These are phyloP conservation scores for Sesamia inferens DNA, from an alignment of 2,888 invertebrate genomes.

Conservation along the genomic window DNA sequence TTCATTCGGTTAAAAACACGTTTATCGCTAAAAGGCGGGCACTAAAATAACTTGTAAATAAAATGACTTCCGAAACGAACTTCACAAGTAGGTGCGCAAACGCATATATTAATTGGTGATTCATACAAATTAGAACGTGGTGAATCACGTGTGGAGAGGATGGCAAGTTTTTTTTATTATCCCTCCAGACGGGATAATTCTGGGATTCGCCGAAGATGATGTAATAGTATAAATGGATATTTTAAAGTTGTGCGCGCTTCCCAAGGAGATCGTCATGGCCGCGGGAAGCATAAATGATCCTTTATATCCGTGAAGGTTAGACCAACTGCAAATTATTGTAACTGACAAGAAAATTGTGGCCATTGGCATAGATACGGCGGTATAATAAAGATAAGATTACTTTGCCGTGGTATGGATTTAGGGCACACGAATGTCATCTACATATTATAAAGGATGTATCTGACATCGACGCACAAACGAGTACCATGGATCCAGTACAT, in stretches of 20 bases:
- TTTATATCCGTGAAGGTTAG: slow-evolving; percentile 58
- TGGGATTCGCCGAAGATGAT: slow-evolving; percentile 69
- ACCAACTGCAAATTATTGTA: slow-evolving; percentile 56
- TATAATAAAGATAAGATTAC: slow-evolving; percentile 58
- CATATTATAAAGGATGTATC: too few relatives aligned
- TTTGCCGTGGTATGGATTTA: slow-evolving; percentile 35
- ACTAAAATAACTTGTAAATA: slow-evolving; percentile 53
- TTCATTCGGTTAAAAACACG: slow-evolving; percentile 18
- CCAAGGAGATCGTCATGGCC: slow-evolving; percentile 44
- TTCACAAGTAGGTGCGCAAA: slow-evolving; percentile 46
- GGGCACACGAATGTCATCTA: slow-evolving; percentile 35
- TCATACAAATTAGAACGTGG: slow-evolving; percentile 69
- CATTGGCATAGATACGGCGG: slow-evolving; percentile 57
- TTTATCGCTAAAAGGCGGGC: slow-evolving; percentile 37
- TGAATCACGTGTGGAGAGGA: slow-evolving; percentile 74
- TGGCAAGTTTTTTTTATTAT: slow-evolving; percentile 60
- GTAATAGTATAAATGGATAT: slow-evolving; percentile 70
- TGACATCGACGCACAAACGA: too few relatives aligned
- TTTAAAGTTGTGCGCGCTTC: slow-evolving; percentile 34
- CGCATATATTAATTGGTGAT: slow-evolving; percentile 71
- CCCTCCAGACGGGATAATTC: slow-evolving; percentile 62
- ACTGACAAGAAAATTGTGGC: slow-evolving; percentile 61
- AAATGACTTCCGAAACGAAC: slow-evolving; percentile 53
- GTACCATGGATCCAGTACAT: too few relatives aligned
- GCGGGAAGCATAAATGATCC: slow-evolving; percentile 50